Evolutionary conservation across 2,797 vertebrate species (phyloP).

Genomic region (Lutjanus argentimaculatus): DNA sequence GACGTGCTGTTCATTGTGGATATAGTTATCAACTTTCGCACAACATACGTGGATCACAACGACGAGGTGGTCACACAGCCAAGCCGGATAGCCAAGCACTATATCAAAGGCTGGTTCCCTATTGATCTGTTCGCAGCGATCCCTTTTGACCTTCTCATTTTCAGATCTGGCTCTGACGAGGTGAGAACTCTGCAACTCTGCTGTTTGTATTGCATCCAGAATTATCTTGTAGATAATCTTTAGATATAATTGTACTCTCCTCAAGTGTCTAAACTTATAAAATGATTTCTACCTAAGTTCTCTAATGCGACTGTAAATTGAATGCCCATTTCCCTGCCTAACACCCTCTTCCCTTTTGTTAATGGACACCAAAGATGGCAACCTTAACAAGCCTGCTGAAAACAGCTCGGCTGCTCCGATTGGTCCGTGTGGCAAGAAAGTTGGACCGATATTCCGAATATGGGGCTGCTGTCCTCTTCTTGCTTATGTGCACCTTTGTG

Average conservation of each 20-base stretch:
- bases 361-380: constrained; percentile 85
- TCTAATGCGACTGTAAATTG: constrained; percentile 8
- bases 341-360: constrained; percentile 29
- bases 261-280: neutral
- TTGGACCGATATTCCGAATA: constrained; percentile 98
- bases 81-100: constrained; percentile 92
- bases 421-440: constrained; percentile 97
- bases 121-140: constrained; percentile 97
- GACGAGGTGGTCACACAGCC: constrained; percentile 97
- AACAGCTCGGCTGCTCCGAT: constrained; percentile 93
- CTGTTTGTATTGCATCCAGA: no score
- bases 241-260: neutral
- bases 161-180: constrained; percentile 95
- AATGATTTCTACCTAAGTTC: neutral
- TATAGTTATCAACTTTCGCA: constrained; percentile 97
- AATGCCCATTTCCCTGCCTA: constrained; percentile 10
- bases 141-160: constrained; percentile 97
- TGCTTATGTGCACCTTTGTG: constrained; percentile 99
- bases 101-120: constrained; percentile 98
- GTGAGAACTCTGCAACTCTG: constrained; percentile 75
- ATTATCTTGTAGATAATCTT: no score
- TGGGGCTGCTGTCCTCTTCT: constrained; percentile 93
- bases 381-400: constrained; percentile 96
- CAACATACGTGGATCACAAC: constrained; percentile 94
- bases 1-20: constrained; percentile 97